Evolutionary conservation across 1,140 invertebrate species (phyloP), one percentile per base, ranked within the genome.

Genomic region (Trichomalopsis sarcophagae): DNA sequence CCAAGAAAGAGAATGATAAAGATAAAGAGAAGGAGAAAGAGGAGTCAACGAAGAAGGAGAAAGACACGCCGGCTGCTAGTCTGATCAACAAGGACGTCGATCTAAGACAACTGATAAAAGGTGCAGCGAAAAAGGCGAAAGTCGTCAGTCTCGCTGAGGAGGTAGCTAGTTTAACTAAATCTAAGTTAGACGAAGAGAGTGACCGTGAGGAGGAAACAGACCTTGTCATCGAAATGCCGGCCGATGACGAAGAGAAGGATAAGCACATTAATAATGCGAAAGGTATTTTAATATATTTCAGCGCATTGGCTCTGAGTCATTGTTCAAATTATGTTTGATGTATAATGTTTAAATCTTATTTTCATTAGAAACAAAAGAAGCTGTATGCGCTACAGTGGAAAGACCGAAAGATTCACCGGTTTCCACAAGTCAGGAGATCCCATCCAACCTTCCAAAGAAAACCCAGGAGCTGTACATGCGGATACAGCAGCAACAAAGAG

Each of bases 381-480:
- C 27, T 7, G 27, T 66, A 81, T 77, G 55, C 21, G 4, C 21
- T 17, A 74, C n/a, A 21, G 40, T 14, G 47, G 73, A 82, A 21
- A 82, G 55, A 21, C 6, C 80, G 27, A 84, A 78, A 62, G 62
- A 55, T 30, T 85, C 85, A 13, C 47, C 85, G 30, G 78, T 74
- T 27, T 33, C 73, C 33, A 80, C 84, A 11, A 73, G 5, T 23
- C 79, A 81, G 62, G 90, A 92, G 21, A 90, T 94, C 33, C 94
- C 94, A 0, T 87, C 91, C 21, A 94, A 95, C 87, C 90, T 96
- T 69, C 95, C 96, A 0, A 95, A 95, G 78, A 95, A 94, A 83
- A 96, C 96, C 84, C 93, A 95, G 80, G 95, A 97, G 88, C 90
- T 97, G 21, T 96, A 95, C 82, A 91, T 95, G 88, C 91, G 96